A percentile compares a stretch with the other conserved stretches of the same genome.
These are phyloP conservation scores for Calyptommatus sinebrachiatus DNA, from an alignment of 2,113 vertebrate species.

Conservation along the genomic window DNA sequence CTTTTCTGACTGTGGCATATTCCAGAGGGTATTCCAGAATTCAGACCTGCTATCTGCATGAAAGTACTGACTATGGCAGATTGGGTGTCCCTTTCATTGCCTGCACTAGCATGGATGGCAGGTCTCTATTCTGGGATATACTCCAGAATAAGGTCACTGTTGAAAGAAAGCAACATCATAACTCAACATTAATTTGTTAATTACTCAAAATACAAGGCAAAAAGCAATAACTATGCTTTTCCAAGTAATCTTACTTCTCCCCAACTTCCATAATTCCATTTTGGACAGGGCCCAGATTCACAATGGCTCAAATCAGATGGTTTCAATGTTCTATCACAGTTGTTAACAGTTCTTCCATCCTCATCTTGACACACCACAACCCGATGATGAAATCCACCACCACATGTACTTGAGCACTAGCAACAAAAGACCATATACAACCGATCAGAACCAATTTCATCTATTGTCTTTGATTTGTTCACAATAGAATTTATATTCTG, in stretches of 20 bases:
- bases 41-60: no score
- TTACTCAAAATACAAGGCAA: not conserved
- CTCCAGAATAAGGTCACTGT: no score
- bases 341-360: constrained; percentile 79
- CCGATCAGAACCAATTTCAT: no score
- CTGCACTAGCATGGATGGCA: no score
- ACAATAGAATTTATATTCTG: no score
- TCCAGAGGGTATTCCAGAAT: no score
- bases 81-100: no score
- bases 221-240: not conserved
- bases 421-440: constrained; percentile 1
- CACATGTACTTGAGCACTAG: constrained; percentile 94
- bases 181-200: not conserved
- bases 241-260: constrained; percentile 83
- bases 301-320: constrained; percentile 86
- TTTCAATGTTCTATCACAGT: constrained; percentile 82
- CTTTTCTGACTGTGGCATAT: no score
- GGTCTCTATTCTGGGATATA: no score
- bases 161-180: not conserved
- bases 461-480: no score
- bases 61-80: no score
- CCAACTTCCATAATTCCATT: constrained; percentile 92
- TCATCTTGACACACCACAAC: constrained; percentile 94
- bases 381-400: constrained; percentile 85
- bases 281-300: constrained; percentile 89